These are phyloP conservation scores for Neostethus bicornis DNA, from an alignment of 2,797 vertebrate genomes.

Conservation along the genomic window DNA sequence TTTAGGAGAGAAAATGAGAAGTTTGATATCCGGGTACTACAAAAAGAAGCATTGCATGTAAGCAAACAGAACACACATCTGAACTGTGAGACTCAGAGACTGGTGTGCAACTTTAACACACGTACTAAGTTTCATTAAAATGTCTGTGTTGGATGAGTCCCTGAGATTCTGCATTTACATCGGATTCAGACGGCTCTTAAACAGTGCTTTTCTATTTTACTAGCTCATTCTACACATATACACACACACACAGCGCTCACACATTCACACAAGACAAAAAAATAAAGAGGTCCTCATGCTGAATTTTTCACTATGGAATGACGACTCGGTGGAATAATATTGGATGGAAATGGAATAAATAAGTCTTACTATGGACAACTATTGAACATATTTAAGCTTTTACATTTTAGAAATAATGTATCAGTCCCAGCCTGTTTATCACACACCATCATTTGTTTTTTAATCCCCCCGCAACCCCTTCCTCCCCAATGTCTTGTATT, in stretches of 20 bases:
- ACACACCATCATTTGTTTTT: constrained; percentile 3
- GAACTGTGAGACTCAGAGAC: constrained; percentile 34
- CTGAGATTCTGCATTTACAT: constrained; percentile 66
- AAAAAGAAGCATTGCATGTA: not conserved
- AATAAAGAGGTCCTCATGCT: constrained; percentile 66
- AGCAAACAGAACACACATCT: constrained; percentile 20
- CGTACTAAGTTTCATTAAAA: constrained; percentile 29
- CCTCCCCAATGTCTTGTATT: constrained; percentile 14
- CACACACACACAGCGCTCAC: constrained; percentile 19
- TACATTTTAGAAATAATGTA: constrained; percentile 47
- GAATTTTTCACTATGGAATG: constrained; percentile 51
- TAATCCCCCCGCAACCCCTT: too few relatives aligned
- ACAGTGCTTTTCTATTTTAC: constrained; percentile 43
- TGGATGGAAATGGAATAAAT: constrained; percentile 62
- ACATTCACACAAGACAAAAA: constrained; percentile 51
- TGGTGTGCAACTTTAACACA: constrained; percentile 35
- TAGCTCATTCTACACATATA: constrained; percentile 10
- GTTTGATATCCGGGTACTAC: too few relatives aligned
- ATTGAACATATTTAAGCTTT: constrained; percentile 33
- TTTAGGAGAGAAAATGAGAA: too few relatives aligned
- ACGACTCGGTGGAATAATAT: constrained; percentile 26
- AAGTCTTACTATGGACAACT: constrained; percentile 36
- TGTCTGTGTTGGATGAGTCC: constrained; percentile 52
- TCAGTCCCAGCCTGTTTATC: constrained; percentile 16
- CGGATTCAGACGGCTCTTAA: constrained; percentile 31